A percentile compares a stretch with the other conserved stretches of the same genome.
phyloP scores from a whole-genome alignment of 2,797 vertebrate genomes.

The Coracias cyanogaster region DNA sequence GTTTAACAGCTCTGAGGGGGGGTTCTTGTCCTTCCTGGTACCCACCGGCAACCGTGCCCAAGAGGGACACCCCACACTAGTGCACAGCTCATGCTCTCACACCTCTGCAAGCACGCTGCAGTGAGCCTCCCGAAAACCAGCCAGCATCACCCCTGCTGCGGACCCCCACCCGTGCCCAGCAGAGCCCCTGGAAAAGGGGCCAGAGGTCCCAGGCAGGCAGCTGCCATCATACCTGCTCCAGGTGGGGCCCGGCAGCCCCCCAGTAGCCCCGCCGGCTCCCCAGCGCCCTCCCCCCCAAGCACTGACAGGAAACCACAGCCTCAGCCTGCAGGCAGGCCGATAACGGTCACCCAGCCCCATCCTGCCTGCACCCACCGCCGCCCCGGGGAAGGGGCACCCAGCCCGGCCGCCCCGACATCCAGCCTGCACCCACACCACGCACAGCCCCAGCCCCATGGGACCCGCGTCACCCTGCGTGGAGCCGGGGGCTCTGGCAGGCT shows the following conservation, averaged over 20 bases:
- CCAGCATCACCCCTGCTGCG: not conserved
- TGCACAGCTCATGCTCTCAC: fast-evolving
- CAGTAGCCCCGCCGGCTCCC: not conserved
- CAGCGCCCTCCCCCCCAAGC: not conserved
- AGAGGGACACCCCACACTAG: no score
- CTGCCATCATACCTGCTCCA: not conserved
- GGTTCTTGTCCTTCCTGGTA: fast-evolving
- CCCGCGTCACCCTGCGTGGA: fast-evolving
- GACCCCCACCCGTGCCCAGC: not conserved
- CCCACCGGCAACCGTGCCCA: not conserved
- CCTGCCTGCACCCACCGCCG: not conserved
- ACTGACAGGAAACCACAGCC: conserved; percentile 69
- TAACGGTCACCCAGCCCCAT: conserved; percentile 60
- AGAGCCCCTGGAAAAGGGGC: not conserved
- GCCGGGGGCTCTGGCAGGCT: not conserved
- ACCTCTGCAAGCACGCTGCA: fast-evolving
- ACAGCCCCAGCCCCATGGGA: fast-evolving
- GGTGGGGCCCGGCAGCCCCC: not conserved
- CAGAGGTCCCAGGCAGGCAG: fast-evolving
- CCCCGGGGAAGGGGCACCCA: not conserved
- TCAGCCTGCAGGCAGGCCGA: conserved; percentile 59
- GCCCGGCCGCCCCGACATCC: not conserved
- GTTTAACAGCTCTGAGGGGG: not conserved
- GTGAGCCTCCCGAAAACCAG: not conserved
- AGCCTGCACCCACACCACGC: fast-evolving